Evolutionary conservation across 2,888 invertebrate genomes (phyloP).

Genomic region (Neoitamus cyanurus): DNA sequence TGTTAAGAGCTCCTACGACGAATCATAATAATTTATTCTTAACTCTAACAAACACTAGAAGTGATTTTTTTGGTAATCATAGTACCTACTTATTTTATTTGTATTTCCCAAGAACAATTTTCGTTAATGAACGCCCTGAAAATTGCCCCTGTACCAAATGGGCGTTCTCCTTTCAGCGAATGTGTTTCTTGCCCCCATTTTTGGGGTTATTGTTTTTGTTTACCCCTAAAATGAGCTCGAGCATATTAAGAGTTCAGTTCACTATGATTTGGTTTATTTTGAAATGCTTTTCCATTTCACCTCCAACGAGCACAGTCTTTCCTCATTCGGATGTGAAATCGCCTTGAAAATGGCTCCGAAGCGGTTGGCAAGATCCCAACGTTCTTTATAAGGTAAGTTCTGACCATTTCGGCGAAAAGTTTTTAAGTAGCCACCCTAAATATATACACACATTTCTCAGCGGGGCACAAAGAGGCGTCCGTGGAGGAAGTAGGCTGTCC

Average conservation of each 20-base stretch:
- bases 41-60: no score
- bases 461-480: neutral
- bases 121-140: no score
- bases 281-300: neutral
- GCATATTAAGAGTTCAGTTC: neutral
- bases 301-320: neutral
- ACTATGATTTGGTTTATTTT: neutral
- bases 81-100: no score
- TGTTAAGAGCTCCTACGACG: no score
- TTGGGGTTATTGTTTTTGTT: neutral
- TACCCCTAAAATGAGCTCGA: neutral
- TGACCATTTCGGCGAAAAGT: neutral
- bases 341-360: neutral
- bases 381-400: slow-evolving; percentile 1
- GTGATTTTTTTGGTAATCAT: no score
- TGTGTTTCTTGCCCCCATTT: neutral
- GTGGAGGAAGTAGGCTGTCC: neutral
- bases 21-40: no score
- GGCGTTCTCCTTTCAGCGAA: neutral
- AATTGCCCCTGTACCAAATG: no score
- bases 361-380: neutral
- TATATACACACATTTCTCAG: neutral
- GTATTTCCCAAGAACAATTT: no score
- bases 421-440: neutral
- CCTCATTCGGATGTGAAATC: neutral